Base-by-base conservation (phyloP, 2,797 vertebrate genomes). In the Esox masquinongy region DNA sequence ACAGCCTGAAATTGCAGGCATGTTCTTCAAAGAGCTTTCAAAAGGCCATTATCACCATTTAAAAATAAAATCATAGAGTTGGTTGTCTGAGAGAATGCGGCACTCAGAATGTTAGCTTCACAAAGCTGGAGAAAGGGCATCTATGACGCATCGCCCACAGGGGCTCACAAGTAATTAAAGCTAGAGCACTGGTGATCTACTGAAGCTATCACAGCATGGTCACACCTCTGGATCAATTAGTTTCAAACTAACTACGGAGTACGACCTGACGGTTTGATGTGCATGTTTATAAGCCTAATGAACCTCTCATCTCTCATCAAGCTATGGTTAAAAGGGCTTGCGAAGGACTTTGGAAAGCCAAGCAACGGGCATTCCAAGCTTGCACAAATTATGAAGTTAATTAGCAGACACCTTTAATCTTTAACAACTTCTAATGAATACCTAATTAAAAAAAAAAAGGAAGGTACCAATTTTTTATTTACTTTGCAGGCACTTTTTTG, bases 101-200 rank as follows among this genome's bases (percentile, higher is more conserved):
- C 22, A 66, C 63, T 4, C n/a, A 31, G 9, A 67, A 29, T 4
- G 8, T 47, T 77, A 70, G 78, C 69, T 77, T 79, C 77, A 84
- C 79, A 76, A 81, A 81, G 74, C 73, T 16, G 47, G 66, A 51
- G 64, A 84, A 86, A 84, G 85, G 84, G 84, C 81, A 80, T 47
- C 15, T 22, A 63, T 82, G 80, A 83, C 77, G 75, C 16, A 75
- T 5, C 7, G 31, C 43, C 12, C 24, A 14, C 47, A 36, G 75
- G n/a, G 14, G 77, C 66, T 72, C 63, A 3, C 7, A 31, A 19
- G 67, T 61, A 43, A 63, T 29, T 47, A 68, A 43, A 1, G 59
- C 61, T 9, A 24, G 22, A 68, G 8, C 66, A 39, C 29, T 24
- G 16, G 66, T 47, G 39, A 15, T 26, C 17, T n/a, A 39, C 34